Conservation (phyloP, 2,113 vertebrate genomes). For the Heterocephalus glaber region DNA sequence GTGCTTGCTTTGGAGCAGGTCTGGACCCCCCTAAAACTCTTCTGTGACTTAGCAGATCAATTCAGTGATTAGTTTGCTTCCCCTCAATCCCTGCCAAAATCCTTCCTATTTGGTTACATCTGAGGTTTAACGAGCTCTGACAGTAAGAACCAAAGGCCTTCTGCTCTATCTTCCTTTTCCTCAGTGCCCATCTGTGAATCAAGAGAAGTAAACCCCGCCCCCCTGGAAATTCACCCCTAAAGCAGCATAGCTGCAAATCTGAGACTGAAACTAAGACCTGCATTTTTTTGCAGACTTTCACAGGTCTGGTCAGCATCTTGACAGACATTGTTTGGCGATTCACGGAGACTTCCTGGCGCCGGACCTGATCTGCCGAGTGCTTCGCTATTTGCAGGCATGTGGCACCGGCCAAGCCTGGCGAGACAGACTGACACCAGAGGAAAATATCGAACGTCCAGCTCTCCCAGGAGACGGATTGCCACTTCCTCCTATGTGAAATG, state of each 20-base stretch:
- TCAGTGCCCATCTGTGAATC: not conserved
- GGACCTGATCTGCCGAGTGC: conserved; percentile 83
- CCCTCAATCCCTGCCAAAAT: not conserved
- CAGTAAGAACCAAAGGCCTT: not conserved
- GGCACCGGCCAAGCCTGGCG: not conserved
- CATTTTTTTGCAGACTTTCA: conserved; percentile 83
- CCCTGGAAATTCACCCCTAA: not conserved
- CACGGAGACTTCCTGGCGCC: conserved; percentile 89
- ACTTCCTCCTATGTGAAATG: not conserved
- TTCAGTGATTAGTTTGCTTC: not conserved
- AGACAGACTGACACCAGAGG: not conserved
- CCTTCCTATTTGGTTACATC: not conserved
- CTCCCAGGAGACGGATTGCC: not conserved
- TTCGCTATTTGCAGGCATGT: conserved; percentile 87
- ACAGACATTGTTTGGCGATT: conserved; percentile 88
- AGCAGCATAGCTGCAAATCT: not conserved
- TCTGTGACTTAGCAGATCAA: not conserved
- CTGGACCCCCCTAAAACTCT: not conserved
- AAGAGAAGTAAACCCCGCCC: not conserved
- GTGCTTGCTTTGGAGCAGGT: not conserved
- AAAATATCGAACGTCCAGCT: not conserved
- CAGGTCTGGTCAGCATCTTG: conserved; percentile 87
- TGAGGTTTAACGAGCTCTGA: not conserved
- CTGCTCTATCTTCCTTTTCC: not conserved
- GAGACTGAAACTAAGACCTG: not conserved